Percentiles rank a stretch among this genome's conserved stretches.
These are phyloP conservation scores for Luidia sarsii DNA, from an alignment of 53 echinoderm and acorn worm genomes.

Conservation along the genomic window DNA sequence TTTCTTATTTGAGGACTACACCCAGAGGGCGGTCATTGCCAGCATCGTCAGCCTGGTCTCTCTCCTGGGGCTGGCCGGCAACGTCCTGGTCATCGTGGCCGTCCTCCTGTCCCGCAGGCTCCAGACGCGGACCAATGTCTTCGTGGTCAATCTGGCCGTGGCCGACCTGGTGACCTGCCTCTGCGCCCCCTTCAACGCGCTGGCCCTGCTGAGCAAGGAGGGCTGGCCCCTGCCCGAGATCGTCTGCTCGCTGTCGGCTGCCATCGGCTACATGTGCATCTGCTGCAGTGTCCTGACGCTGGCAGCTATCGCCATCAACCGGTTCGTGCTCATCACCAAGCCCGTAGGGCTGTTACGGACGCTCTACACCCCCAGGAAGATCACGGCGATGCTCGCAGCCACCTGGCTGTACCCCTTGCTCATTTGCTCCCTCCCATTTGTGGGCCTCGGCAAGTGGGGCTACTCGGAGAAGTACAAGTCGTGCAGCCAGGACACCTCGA, in stretches of 20 bases:
- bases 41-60: constrained; percentile 2
- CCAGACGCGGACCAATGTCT: constrained; percentile 42
- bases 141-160: constrained; percentile 43
- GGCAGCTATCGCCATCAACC: constrained; percentile 58
- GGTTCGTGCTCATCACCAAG: constrained; percentile 37
- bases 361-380: constrained; percentile 49
- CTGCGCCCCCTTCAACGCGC: constrained; percentile 12
- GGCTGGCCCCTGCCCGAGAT: constrained; percentile 54
- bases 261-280: constrained; percentile 5
- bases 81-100: constrained; percentile 28
- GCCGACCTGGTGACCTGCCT: constrained; percentile 36
- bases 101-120: constrained; percentile 36
- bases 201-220: constrained; percentile 26
- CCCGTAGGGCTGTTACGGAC: constrained; percentile 9
- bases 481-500: constrained; percentile 60
- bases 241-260: constrained; percentile 54
- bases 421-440: neutral
- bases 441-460: constrained; percentile 59
- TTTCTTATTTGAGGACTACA: constrained; percentile 19
- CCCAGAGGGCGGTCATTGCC: constrained; percentile 6
- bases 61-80: constrained; percentile 22
- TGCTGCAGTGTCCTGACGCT: constrained; percentile 48
- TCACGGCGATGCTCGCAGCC: constrained; percentile 39
- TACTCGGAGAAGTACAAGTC: constrained; percentile 62
- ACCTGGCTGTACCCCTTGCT: constrained; percentile 53